These are phyloP conservation scores for Xerus rutilus DNA, from an alignment of 2,797 vertebrate genomes.

Conservation along the genomic window DNA sequence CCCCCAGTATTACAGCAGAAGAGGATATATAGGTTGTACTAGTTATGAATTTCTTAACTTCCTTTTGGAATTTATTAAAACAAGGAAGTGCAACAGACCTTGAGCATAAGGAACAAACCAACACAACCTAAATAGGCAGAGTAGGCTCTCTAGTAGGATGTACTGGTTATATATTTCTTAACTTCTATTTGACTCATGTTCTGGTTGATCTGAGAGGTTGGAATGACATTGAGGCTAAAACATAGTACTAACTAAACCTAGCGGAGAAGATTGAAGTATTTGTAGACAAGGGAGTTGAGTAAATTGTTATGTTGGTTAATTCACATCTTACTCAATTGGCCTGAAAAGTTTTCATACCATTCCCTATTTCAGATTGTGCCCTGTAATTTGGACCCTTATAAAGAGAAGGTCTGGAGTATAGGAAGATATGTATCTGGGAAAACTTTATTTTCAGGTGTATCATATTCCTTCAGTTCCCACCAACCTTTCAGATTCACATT, in stretches of 20 bases:
- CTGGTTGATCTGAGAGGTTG: neutral
- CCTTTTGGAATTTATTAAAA: neutral
- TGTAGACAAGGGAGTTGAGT: neutral
- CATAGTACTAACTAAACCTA: neutral
- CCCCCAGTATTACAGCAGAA: neutral
- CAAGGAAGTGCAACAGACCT: conserved; percentile 11
- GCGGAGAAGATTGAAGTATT: neutral
- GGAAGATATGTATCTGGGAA: neutral
- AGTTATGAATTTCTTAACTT: neutral
- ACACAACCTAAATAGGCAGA: neutral
- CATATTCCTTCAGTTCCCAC: conserved; percentile 5
- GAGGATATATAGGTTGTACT: neutral
- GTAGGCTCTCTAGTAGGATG: neutral
- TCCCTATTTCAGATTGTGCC: neutral
- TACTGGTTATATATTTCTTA: neutral
- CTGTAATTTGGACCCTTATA: neutral
- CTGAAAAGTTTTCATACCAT: neutral
- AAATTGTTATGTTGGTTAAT: conserved; percentile 23
- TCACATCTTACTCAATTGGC: neutral
- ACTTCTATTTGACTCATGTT: neutral
- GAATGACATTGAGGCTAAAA: neutral
- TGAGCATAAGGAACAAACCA: neutral
- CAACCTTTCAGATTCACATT: conserved; percentile 7
- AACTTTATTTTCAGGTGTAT: conserved; percentile 67
- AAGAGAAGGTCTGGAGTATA: neutral